Evolutionary conservation across 1,140 invertebrate genomes (phyloP), one percentile per base, ranked within the genome.

Genomic region (Apis florea): DNA sequence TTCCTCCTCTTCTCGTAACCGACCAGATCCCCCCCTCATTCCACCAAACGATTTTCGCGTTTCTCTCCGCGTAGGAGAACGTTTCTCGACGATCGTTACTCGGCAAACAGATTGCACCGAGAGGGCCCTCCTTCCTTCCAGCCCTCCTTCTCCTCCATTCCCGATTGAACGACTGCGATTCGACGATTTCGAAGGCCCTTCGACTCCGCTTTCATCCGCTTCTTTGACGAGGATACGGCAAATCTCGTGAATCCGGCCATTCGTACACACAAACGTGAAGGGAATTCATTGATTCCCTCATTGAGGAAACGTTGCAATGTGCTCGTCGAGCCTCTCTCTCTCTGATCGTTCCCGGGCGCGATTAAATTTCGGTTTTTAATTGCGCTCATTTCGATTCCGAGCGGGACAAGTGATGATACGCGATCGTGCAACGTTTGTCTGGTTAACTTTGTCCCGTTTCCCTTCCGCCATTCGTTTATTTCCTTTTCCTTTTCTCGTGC

Each of bases 321-420:
- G 54, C 21, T 10, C 21, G 17, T 6, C 9, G 54, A 31, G 24
- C 5, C 5, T 49, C 63, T 58, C 63, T 8, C 5, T 49, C 63
- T 58, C 63, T 21, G 40, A 12, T 58, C 8, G 17, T 26, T 40
- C 1, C 26, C 5, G 5, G 21, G 8, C 3, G 76, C 10, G 76
- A 70, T 61, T 63, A 47, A 79, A 79, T 71, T 71, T 54, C 47
- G 63, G 6, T 11, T 67, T 68, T 64, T 72, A 56, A 72, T 72
- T 47, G n/a, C 17, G 24, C 9, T 12, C n/a, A 2, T 40, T 56
- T 5, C n/a, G 17, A 56, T 66, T 11, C 61, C 13, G n/a, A 49
- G 19, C 17, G 68, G 15, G 40, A 54, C 58, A 61, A 19, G 24
- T 63, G 72, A 40, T 49, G 9, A 17, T n/a, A n/a, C 61, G 61